Conservation (phyloP, 2,888 invertebrate species). For the Eutolmus rufibarbis region DNA sequence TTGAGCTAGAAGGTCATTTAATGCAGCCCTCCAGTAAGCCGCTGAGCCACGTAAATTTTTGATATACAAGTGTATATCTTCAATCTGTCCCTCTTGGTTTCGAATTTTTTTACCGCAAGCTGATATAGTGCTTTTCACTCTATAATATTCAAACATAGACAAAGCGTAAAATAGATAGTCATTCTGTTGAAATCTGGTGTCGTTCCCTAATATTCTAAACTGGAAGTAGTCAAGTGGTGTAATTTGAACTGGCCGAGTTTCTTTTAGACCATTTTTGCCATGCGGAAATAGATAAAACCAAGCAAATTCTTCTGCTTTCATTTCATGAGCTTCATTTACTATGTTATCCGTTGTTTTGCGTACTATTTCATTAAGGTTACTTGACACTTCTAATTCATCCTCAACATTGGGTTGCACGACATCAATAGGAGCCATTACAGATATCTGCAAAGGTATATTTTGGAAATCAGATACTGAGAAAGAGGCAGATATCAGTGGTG, state of each 20-base stretch:
- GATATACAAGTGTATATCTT: slow-evolving; percentile 51
- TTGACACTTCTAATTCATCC: not conserved
- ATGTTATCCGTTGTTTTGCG: slow-evolving; percentile 26
- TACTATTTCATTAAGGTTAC: slow-evolving; percentile 27
- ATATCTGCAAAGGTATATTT: not conserved
- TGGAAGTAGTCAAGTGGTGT: slow-evolving; percentile 45
- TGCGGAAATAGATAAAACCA: slow-evolving; percentile 36
- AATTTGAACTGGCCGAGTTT: slow-evolving; percentile 5
- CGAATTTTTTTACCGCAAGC: slow-evolving; percentile 31
- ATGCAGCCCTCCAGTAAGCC: slow-evolving; percentile 50
- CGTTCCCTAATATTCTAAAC: slow-evolving; percentile 20
- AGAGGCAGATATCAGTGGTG: not conserved
- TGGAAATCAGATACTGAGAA: not conserved
- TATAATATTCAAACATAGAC: slow-evolving; percentile 31
- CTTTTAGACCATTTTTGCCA: slow-evolving; percentile 37
- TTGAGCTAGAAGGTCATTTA: slow-evolving; percentile 50
- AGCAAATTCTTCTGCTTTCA: slow-evolving; percentile 41
- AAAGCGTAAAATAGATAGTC: slow-evolving; percentile 41
- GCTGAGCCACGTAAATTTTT: slow-evolving; percentile 50
- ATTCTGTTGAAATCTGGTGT: slow-evolving; percentile 36
- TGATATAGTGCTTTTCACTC: slow-evolving; percentile 24
- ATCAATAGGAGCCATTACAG: slow-evolving; percentile 30
- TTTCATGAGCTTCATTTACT: slow-evolving; percentile 29
- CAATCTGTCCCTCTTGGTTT: slow-evolving; percentile 47
- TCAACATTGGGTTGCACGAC: slow-evolving; percentile 4